phyloP scores from a whole-genome alignment of 2,113 vertebrate species.

The Scalopus aquaticus region DNA sequence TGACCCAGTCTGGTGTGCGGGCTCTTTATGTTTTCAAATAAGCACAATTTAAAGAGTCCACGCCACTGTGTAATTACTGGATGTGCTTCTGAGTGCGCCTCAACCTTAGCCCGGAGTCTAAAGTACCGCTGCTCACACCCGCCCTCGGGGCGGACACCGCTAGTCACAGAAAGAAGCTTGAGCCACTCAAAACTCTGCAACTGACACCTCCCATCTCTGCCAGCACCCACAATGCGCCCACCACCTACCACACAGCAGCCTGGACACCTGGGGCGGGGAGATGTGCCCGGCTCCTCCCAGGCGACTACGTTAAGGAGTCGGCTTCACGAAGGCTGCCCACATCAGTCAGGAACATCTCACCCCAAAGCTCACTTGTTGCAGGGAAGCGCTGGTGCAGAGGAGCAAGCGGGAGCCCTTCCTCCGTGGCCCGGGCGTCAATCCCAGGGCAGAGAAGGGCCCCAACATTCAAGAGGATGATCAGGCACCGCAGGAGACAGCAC shows the following conservation, averaged over 20 bases:
- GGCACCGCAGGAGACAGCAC: too few relatives aligned
- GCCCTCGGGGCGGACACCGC: not conserved
- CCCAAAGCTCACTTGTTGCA: not conserved
- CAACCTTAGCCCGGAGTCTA: not conserved
- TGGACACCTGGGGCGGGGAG: not conserved
- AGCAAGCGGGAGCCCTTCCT: not conserved
- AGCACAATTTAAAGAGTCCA: not conserved
- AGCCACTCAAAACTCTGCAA: not conserved
- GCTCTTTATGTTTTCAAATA: not conserved
- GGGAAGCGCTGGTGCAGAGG: not conserved
- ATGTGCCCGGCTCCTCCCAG: rapidly evolving
- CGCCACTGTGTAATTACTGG: not conserved
- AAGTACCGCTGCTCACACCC: not conserved
- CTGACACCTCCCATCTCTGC: not conserved
- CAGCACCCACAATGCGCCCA: not conserved
- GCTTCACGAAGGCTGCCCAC: not conserved
- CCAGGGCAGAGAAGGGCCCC: not conserved
- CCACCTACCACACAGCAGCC: not conserved
- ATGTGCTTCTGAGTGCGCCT: not conserved
- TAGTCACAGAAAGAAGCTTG: not conserved
- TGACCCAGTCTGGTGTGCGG: rapidly evolving
- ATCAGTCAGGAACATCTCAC: rapidly evolving
- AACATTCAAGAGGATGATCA: not conserved
- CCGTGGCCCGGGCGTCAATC: not conserved
- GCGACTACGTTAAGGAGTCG: not conserved